Base-by-base conservation (phyloP, 1,140 invertebrate species). In the Drosophila bipectinata region DNA sequence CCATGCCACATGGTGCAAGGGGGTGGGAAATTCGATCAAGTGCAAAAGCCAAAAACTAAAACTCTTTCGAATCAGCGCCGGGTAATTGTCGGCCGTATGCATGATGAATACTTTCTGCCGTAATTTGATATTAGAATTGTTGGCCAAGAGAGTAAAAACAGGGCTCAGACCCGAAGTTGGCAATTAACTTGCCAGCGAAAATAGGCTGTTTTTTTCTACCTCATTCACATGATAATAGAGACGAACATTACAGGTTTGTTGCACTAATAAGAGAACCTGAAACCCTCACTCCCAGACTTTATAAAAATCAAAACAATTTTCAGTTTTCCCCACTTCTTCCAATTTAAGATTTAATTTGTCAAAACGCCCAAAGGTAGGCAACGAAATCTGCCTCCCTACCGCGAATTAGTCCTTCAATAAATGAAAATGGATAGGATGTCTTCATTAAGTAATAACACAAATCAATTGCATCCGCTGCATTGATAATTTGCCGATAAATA, bases 381-480 rank as follows among this genome's bases (percentile, higher is more conserved):
- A 28, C 5, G 5, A 28, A 28, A 28, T 28, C 26, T 0, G 1
- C 5, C 26, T 5, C 26, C 26, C 26, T 6, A 5, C 6, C 26
- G 26, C 26, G 5, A 28, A 7, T 7, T 28, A 28, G 26, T 28
- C 26, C 21, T 21, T 21, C 21, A 21, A 21, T 28, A 7, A 21
- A 45, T 21, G 41, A 45, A 45, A 47, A 47, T 21, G 51, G 0
- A 8, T n/a, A 47, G 51, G 32, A 68, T 71, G 66, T 49, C 30
- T 57, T 71, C 64, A 71, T 71, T 71, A 71, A 71, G 67, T 71
- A 71, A 71, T 69, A 71, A 71, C 66, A 71, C 67, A 71, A 71
- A 71, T 71, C 64, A 71, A 71, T 71, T 71, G 67, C 15, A 69
- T 69, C 51, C 52, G 32, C 64, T 69, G 67, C 67, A 71, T 71